Base-by-base conservation (phyloP, 2,797 vertebrate genomes). In the Ptychobarbus kaznakovi region DNA sequence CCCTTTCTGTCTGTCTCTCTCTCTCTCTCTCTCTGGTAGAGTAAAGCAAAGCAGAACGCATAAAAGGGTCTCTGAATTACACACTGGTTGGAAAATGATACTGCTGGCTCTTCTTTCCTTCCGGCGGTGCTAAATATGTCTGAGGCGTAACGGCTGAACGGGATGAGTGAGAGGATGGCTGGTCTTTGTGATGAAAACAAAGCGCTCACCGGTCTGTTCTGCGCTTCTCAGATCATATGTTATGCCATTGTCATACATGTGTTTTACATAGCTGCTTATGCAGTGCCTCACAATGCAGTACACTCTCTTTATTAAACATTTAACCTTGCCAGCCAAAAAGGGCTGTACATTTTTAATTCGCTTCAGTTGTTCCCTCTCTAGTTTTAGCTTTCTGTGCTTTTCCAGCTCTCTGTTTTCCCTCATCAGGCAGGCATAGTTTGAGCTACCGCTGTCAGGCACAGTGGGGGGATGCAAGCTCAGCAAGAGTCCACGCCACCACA, bases 391-490 rank as follows among this genome's bases (percentile, higher is more conserved):
- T 73, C 25, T 56, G 32, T 56, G 69, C 25, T 61, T 58, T 81
- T 74, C 56, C 35, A 58, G 3, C 10, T 38, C 58, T 58, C 49
- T 87, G 77, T 80, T 70, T 78, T 79, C 51, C 61, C 44, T 78
- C 63, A 42, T 86, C 82, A 86, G 42, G 35, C 76, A 22, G 42
- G 7, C 72, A 63, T 13, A 44, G 28, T 69, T 86, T 80, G 83
- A 81, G 73, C 46, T 84, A 65, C 74, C 35, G 79, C 70, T 86
- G 82, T 86, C 87, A 88, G 68, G 75, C 86, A 80, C 88, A 85
- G 86, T 82, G 56, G 82, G 85, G 85, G 79, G 63, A 82, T 22
- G 78, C 73, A 75, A 78, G 46, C 85, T 81, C 68, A 82, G 82
- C 79, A 82, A 69, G 46, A 82, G 76, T 51, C 56, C 85, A 78